A percentile compares a stretch with the other conserved stretches of the same genome.
phyloP scores from a whole-genome alignment of 2,113 vertebrate genomes.

The Siniperca chuatsi region DNA sequence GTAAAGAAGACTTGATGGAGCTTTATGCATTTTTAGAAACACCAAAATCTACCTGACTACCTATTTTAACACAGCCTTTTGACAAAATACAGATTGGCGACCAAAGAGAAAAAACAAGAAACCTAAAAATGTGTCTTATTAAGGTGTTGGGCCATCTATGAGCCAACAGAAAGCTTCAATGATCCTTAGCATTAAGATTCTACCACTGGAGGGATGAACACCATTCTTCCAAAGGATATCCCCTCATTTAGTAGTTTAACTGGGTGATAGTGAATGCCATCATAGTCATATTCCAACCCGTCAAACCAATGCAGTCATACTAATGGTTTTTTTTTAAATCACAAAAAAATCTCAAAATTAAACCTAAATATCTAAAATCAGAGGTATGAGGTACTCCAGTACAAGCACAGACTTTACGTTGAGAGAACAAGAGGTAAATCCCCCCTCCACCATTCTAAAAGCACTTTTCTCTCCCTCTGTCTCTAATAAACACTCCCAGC shows the following conservation, averaged over 20 bases:
- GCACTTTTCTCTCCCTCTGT: constrained; percentile 55
- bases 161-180: too few species aligned
- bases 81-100: too few species aligned
- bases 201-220: too few species aligned
- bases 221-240: too few species aligned
- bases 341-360: not conserved
- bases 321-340: not conserved
- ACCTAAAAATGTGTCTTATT: too few species aligned
- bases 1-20: not conserved
- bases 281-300: not conserved
- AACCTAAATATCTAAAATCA: not conserved
- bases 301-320: not conserved
- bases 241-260: too few species aligned
- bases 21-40: too few species aligned
- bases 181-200: too few species aligned
- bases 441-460: not conserved
- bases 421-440: not conserved
- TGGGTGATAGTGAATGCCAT: not conserved
- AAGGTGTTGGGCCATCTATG: too few species aligned
- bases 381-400: not conserved
- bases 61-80: too few species aligned
- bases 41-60: too few species aligned
- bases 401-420: not conserved
- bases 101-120: too few species aligned
- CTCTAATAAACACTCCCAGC: constrained; percentile 69